Evolutionary conservation across 2,797 vertebrate species (phyloP).

Genomic region (Gymnodraco acuticeps): DNA sequence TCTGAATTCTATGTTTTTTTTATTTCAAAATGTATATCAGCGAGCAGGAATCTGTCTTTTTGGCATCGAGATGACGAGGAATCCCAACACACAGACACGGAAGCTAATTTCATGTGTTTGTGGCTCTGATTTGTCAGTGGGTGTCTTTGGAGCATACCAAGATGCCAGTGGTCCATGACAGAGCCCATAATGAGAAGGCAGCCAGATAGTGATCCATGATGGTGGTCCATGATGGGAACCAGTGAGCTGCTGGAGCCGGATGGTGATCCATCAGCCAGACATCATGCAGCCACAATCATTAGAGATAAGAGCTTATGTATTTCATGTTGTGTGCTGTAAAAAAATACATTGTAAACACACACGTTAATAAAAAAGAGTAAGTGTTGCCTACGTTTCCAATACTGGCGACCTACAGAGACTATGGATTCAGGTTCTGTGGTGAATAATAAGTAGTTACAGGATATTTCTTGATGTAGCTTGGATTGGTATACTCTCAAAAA

Average conservation of each 20-base stretch:
- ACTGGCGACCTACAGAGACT: constrained; percentile 6
- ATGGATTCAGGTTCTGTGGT: neutral
- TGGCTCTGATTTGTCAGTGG: constrained; percentile 47
- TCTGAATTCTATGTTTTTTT: neutral
- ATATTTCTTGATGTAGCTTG: neutral
- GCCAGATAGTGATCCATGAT: constrained; percentile 59
- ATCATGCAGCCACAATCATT: constrained; percentile 33
- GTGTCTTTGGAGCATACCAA: constrained; percentile 46
- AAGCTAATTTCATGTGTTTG: constrained; percentile 43
- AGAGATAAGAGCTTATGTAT: constrained; percentile 17
- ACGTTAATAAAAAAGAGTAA: neutral
- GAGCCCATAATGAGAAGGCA: constrained; percentile 57
- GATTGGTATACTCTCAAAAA: neutral
- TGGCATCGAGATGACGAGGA: constrained; percentile 12
- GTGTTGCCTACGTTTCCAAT: neutral
- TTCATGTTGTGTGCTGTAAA: neutral
- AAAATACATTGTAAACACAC: neutral
- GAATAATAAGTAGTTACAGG: neutral
- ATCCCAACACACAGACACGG: neutral
- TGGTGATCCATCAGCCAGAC: constrained; percentile 51
- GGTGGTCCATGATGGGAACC: constrained; percentile 53
- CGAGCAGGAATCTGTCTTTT: neutral
- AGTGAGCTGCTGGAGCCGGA: constrained; percentile 43
- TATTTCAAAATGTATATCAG: constrained; percentile 8
- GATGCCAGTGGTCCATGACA: constrained; percentile 48